These are phyloP conservation scores for Coregonus ussuriensis DNA, from an alignment of 2,797 vertebrate genomes.

Conservation along the genomic window DNA sequence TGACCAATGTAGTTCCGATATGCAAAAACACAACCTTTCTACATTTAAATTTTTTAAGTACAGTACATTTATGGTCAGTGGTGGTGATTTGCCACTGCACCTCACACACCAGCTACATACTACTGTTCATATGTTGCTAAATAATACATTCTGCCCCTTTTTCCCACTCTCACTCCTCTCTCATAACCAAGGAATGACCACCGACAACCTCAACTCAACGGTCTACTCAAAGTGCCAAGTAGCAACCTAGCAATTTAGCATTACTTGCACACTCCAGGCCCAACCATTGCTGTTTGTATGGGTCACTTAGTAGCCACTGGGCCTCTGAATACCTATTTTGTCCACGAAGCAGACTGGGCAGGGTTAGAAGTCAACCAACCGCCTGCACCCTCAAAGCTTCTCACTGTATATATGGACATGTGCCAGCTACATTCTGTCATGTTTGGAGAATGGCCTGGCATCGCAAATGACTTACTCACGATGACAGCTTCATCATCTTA, in stretches of 20 bases:
- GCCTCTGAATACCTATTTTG: conserved; percentile 64
- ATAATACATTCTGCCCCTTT: too few relatives aligned
- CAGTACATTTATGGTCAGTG: background rate
- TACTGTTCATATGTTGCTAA: background rate
- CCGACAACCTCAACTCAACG: too few relatives aligned
- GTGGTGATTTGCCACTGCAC: background rate
- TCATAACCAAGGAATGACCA: too few relatives aligned
- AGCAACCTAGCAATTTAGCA: too few relatives aligned
- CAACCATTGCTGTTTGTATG: conserved; percentile 23
- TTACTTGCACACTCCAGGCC: background rate
- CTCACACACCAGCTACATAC: too few relatives aligned
- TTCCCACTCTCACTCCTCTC: too few relatives aligned
- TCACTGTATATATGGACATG: conserved; percentile 56
- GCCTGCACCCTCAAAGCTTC: conserved; percentile 57
- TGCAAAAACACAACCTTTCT: conserved; percentile 6
- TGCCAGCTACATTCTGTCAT: conserved; percentile 62
- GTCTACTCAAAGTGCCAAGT: too few relatives aligned
- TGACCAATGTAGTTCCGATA: conserved; percentile 31
- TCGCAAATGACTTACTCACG: conserved; percentile 58
- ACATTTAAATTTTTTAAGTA: background rate
- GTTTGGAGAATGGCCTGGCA: conserved; percentile 58
- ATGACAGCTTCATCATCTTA: conserved; percentile 57
- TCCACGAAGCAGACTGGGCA: conserved; percentile 54
- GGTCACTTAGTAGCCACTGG: conserved; percentile 36
- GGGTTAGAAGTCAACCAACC: conserved; percentile 41